Evolutionary conservation across 2,797 vertebrate species (phyloP), one percentile per base, ranked within the genome.

Genomic region (Fundulus diaphanus): DNA sequence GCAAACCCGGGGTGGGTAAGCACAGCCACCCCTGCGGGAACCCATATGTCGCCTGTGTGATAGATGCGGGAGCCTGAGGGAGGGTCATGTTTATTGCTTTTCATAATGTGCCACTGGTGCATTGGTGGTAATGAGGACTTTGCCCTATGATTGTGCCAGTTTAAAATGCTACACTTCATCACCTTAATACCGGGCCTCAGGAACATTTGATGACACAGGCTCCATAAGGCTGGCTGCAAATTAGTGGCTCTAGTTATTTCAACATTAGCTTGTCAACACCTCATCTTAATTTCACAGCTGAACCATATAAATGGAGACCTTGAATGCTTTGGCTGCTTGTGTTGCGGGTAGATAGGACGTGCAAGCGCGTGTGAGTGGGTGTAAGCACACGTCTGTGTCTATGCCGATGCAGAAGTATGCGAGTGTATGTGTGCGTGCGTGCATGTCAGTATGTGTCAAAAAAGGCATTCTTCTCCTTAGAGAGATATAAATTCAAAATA

Each of bases 91-190:
- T 93, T 92, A 93, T 92, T 91, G 92, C 90, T 88, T 87, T 88
- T 84, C 68, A 79, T 92, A 92, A 92, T 90, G 84, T 90, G 80
- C 87, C 91, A 92, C 85, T 68, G 74, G 86, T 85, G 85, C 77
- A 72, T 73, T 82, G 69, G 70, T 69, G 82, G 79, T 92, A 90
- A 93, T 92, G 91, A 91, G 88, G 82, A 87, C 84, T 85, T 88
- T 87, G 82, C 77, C 88, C 89, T 89, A 75, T 89, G 89, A 92
- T 91, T 83, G 87, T 90, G 86, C 83, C 86, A 80, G 84, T 90
- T 92, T 90, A 89, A 92, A 92, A 89, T 87, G 88, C 85, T 88
- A 83, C 88, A 90, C 91, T 92, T 87, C 89, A 93, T 92, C 94
- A 93, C 87, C 84, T 82, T 77, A 83, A 88, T 84, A 82, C 78